A percentile compares a stretch with the other conserved stretches of the same genome.
Evolutionary conservation across 2,113 vertebrate genomes (phyloP).

Genomic region (Apteryx owenii): DNA sequence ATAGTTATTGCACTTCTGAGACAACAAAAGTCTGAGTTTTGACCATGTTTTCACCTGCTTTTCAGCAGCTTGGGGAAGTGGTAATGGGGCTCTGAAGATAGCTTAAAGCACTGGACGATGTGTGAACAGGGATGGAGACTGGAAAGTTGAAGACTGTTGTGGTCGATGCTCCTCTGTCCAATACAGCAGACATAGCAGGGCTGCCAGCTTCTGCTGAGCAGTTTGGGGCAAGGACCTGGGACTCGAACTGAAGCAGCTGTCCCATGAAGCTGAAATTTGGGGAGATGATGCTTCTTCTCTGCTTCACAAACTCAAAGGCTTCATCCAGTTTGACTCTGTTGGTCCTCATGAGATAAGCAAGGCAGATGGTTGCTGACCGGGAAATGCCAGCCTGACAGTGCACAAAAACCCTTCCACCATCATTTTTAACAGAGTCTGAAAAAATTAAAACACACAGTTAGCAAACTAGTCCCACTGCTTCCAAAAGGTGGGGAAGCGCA

Average conservation of each 20-base stretch:
- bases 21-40: conserved; percentile 22
- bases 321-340: conserved; percentile 97
- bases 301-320: conserved; percentile 98
- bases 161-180: conserved; percentile 83
- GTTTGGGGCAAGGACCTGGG: conserved; percentile 94
- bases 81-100: conserved; percentile 98
- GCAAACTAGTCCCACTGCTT: neutral
- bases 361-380: conserved; percentile 96
- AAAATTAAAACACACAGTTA: conserved; percentile 61
- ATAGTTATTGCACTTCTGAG: conserved; percentile 75
- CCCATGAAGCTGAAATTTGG: conserved; percentile 99
- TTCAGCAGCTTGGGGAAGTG: conserved; percentile 95
- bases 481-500: neutral
- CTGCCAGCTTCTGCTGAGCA: conserved; percentile 94
- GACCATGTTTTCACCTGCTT: neutral
- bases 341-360: conserved; percentile 98
- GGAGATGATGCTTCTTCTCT: conserved; percentile 97
- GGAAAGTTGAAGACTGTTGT: conserved; percentile 95
- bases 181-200: conserved; percentile 81
- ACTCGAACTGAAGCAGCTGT: conserved; percentile 97
- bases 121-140: conserved; percentile 92
- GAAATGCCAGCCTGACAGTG: conserved; percentile 99
- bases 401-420: conserved; percentile 94
- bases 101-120: conserved; percentile 83
- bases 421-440: conserved; percentile 92